Base-by-base conservation (phyloP, 2,888 invertebrate genomes). In the Glaucopsyche alexis region DNA sequence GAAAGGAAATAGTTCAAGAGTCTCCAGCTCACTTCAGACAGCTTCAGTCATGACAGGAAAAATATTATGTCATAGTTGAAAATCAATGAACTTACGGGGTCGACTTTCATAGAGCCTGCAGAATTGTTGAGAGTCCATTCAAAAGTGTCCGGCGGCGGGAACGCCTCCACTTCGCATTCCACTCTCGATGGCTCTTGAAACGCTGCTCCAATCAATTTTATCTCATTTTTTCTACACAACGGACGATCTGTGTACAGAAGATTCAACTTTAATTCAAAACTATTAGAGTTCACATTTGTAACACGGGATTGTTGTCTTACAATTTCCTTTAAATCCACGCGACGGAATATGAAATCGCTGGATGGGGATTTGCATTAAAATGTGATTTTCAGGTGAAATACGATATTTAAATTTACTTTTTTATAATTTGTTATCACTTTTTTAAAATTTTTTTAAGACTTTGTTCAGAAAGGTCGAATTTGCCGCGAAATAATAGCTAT, bases 101-200 rank as follows among this genome's bases (percentile, higher is more conserved):
- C 88, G 50, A 97, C 96, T 84, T 97, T 96, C 78, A 95, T 95
- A 79, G 95, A 95, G 82, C 97, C 96, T 52, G 96, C 96, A 42
- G 97, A 97, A 90, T 96, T 98, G 93, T 98, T 98, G 88, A 98
- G 97, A 67, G 96, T 95, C 98, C 98, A 98, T 84, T 96, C 96
- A 89, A 97, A 98, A 79, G 94, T 95, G 81, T 96, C 95, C 42
- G 97, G 97, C 29, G 96, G 95, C 66, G 98, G 97, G 87, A 96
- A 97, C 66, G 97, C 95, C 83, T 97, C 97, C 67, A 98, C 97
- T 88, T 96, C 96, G 88, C 98, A 98, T 75, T 95, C 90, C 70
- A 97, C 95, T 81, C 95, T 95, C 3, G 96, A 96, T 73, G 96
- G 95, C 87, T 97, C 97, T 86, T 96, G 96, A 73, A 96, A 93